phyloP scores from a whole-genome alignment of 2,113 vertebrate species.

The Dendropsophus ebraccatus region DNA sequence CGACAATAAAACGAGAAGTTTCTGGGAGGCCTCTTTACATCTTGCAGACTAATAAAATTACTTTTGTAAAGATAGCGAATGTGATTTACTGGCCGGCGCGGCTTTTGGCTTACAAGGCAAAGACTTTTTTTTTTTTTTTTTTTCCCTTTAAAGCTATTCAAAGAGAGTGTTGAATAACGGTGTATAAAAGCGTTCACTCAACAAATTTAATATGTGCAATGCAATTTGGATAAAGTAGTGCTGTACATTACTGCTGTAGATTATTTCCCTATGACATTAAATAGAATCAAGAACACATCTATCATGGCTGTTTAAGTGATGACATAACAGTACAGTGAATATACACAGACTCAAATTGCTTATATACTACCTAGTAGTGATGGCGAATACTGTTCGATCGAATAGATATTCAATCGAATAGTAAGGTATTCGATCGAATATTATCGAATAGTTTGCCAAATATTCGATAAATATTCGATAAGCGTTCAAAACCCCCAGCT shows the following conservation, averaged over 20 bases:
- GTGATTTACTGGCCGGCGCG: neutral
- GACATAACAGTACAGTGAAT: neutral
- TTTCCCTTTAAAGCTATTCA: neutral
- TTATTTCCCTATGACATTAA: neutral
- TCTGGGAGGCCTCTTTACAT: constrained; percentile 16
- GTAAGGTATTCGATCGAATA: no score
- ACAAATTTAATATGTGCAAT: neutral
- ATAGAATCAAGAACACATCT: neutral
- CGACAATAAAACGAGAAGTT: neutral
- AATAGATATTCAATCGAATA: no score
- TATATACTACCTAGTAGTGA: no score
- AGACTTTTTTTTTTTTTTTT: neutral
- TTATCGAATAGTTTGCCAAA: no score
- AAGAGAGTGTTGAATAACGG: neutral
- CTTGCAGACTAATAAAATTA: constrained; percentile 22
- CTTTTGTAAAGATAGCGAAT: neutral
- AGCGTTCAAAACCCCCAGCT: no score
- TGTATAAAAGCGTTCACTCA: neutral
- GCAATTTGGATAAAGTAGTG: neutral
- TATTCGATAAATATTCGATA: no score
- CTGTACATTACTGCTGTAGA: neutral
- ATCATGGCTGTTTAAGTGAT: neutral
- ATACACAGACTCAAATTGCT: neutral
- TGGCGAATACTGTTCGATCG: no score
- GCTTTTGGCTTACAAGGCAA: constrained; percentile 6